Evolutionary conservation across 2,113 vertebrate genomes (phyloP).

Genomic region (Corythornis vintsioides): DNA sequence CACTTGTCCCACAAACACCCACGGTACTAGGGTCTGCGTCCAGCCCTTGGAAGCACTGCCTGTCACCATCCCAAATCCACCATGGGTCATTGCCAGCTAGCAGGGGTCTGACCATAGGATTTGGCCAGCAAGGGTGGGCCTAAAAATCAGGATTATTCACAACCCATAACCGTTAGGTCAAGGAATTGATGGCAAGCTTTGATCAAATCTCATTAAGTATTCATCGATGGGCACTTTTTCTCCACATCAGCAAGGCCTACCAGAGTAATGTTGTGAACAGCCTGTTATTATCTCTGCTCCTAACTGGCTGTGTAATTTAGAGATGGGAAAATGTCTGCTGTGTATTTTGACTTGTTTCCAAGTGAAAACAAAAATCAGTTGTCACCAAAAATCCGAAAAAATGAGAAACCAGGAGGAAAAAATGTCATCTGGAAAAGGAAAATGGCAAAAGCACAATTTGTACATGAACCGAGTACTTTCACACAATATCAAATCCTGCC

Average conservation of each 20-base stretch:
- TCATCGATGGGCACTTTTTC: neutral
- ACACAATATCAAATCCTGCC: neutral
- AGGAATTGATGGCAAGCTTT: neutral
- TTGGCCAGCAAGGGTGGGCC: neutral
- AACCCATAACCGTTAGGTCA: neutral
- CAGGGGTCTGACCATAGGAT: neutral
- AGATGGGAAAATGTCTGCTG: neutral
- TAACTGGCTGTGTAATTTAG: neutral
- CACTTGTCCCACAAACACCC: rapidly evolving
- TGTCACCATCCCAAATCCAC: neutral
- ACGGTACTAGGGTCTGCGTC: rapidly evolving
- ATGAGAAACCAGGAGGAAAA: neutral
- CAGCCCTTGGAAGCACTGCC: neutral
- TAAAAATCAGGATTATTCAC: neutral
- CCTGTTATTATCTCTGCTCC: neutral
- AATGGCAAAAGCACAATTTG: neutral
- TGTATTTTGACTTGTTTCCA: neutral
- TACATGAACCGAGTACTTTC: neutral
- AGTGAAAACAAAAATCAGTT: neutral
- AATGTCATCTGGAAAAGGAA: neutral
- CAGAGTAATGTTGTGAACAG: neutral
- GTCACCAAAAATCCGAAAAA: neutral
- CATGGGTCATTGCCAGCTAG: neutral
- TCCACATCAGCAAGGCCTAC: neutral
- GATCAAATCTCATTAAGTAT: neutral